Evolutionary conservation across 2,888 invertebrate species (phyloP), one percentile per base, ranked within the genome.

Genomic region (Philonicus albiceps): DNA sequence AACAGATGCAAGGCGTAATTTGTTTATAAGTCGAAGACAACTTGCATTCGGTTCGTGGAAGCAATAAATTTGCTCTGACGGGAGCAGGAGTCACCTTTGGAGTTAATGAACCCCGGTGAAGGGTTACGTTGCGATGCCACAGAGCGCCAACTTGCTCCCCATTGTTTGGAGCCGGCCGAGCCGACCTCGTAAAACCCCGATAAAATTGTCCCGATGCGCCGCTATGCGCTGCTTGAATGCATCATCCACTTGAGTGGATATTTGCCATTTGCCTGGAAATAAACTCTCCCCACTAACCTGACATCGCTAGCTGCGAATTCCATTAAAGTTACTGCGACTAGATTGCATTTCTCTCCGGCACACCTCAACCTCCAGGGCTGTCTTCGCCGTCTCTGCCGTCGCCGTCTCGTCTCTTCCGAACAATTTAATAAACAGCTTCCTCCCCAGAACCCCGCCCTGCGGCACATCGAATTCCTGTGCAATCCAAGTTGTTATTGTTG

Each of bases 401-500:
- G 27, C 11, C 22, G 22, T 73, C 73, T 27, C 40, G 40, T 72
- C 84, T 84, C 40, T 84, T 84, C 73, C 84, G 73, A 73, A 40
- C 73, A 84, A 72, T 84, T 84, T 84, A 84, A 84, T 84, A 84
- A 84, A 84, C 55, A 73, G 72, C 43, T 73, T 73, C 72, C 27
- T 31, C 72, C 83, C 84, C 73, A 55, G 73, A 19, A 73, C 43
- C 34, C 19, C 40, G 16, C 43, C 43, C 27, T 49, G 53, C 30
- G 64, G 64, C 55, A 30, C 84, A 43, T 30, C 73, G 43, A 72
- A 30, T 84, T 84, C 40, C 72, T 73, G 73, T 43, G 40, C 84
- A 84, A 19, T 84, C 73, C 73, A 84, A 84, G 73, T 84, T 84
- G 84, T 84, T 84, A 84, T 84, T 84, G 84, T 84, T 84, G 73